Evolutionary conservation across 2,797 vertebrate genomes (phyloP).

Genomic region (Peromyscus nudipes): DNA sequence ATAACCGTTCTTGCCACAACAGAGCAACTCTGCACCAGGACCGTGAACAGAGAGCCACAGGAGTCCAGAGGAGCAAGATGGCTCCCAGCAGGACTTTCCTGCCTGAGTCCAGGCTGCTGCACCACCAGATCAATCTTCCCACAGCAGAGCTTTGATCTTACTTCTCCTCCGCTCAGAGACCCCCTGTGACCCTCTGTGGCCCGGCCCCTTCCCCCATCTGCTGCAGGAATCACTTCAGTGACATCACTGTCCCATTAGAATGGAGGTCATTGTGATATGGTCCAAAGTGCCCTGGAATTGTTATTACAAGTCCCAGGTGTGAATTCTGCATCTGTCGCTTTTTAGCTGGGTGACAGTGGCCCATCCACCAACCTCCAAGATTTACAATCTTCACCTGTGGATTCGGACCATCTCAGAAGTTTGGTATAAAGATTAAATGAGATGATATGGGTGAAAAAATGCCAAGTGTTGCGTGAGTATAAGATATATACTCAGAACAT

Average conservation of each 20-base stretch:
- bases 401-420: not conserved
- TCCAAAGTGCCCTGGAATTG: slow-evolving; percentile 65
- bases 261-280: slow-evolving; percentile 57
- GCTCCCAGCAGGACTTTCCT: slow-evolving; percentile 57
- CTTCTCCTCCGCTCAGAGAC: slow-evolving; percentile 27
- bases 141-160: slow-evolving; percentile 43
- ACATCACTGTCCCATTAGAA: not conserved
- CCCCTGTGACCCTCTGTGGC: not conserved
- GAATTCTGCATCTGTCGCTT: slow-evolving; percentile 59
- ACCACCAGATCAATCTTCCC: slow-evolving; percentile 66
- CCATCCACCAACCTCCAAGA: not conserved
- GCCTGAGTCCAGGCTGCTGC: not conserved
- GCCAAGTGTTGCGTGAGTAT: not conserved
- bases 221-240: slow-evolving; percentile 51
- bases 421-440: not conserved
- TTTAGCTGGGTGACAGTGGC: not conserved
- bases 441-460: slow-evolving; percentile 17
- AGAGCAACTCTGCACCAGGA: not conserved
- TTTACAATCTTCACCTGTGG: not conserved
- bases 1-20: not conserved
- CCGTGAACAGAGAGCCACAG: slow-evolving; percentile 1
- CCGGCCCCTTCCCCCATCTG: slow-evolving; percentile 58
- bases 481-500: not conserved
- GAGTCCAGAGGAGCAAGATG: not conserved
- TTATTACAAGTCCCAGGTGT: slow-evolving; percentile 64